These are phyloP conservation scores for Perognathus longimembris DNA, from an alignment of 2,113 vertebrate genomes.

Conservation along the genomic window DNA sequence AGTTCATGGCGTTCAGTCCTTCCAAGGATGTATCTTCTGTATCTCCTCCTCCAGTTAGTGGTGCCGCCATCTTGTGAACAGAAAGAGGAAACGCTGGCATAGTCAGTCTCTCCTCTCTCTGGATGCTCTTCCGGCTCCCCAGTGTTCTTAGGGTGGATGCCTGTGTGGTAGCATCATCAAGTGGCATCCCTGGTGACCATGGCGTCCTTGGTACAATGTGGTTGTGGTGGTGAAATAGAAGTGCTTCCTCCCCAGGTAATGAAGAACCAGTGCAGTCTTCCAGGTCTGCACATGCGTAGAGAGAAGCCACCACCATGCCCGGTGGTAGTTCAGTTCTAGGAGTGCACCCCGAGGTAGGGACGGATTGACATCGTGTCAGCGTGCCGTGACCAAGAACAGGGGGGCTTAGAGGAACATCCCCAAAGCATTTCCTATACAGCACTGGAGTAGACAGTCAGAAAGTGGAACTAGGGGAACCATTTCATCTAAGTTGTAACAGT, in stretches of 20 bases:
- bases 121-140: not conserved
- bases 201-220: not conserved
- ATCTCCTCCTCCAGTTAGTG: not conserved
- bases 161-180: not conserved
- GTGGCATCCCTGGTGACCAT: not conserved
- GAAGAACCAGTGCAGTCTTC: not conserved
- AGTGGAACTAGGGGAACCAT: too few relatives aligned
- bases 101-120: too few relatives aligned
- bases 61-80: not conserved
- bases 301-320: not conserved
- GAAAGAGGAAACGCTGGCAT: not conserved
- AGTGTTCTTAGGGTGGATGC: not conserved
- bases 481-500: too few relatives aligned
- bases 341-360: not conserved
- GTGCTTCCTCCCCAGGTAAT: not conserved
- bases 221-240: not conserved
- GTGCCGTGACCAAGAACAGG: not conserved
- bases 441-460: too few relatives aligned
- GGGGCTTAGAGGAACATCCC: not conserved
- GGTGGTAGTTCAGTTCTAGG: not conserved
- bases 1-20: not conserved
- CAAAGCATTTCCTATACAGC: not conserved
- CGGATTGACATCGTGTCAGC: not conserved
- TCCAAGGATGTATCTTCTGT: not conserved
- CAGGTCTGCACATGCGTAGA: not conserved